Percentiles rank a stretch among this genome's conserved stretches.
These are phyloP conservation scores for Drosophila greeni DNA, from an alignment of 2,888 invertebrate genomes.

Conservation along the genomic window DNA sequence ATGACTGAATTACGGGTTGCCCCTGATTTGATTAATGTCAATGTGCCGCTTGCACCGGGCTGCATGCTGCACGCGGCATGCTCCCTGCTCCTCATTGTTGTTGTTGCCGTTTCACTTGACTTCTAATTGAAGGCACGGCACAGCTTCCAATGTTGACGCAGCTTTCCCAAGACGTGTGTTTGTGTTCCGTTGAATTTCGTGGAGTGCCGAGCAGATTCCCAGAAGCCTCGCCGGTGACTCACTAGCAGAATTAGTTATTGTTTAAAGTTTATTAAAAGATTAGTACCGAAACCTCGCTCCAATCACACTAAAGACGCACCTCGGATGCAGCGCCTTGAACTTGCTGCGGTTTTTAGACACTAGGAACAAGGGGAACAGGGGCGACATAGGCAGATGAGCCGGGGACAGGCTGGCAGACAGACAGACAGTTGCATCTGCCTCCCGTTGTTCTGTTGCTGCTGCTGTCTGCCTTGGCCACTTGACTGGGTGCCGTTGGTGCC, in stretches of 20 bases:
- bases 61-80: slow-evolving; percentile 21
- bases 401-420: slow-evolving; percentile 18
- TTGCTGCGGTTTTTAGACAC: slow-evolving; percentile 48
- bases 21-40: slow-evolving; percentile 50
- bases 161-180: slow-evolving; percentile 14
- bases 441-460: slow-evolving; percentile 39
- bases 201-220: neutral
- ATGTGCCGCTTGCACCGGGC: slow-evolving; percentile 44
- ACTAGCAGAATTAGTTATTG: neutral
- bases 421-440: slow-evolving; percentile 42
- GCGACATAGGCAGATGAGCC: neutral
- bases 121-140: slow-evolving; percentile 45
- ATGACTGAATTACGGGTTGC: slow-evolving; percentile 55
- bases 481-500: slow-evolving; percentile 38
- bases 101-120: slow-evolving; percentile 47
- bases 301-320: neutral
- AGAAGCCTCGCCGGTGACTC: slow-evolving; percentile 8
- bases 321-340: slow-evolving; percentile 70
- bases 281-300: neutral
- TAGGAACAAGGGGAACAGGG: neutral
- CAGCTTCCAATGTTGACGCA: slow-evolving; percentile 20
- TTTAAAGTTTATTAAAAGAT: neutral
- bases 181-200: slow-evolving; percentile 12
- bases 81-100: slow-evolving; percentile 14
- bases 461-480: slow-evolving; percentile 42